phyloP scores from a whole-genome alignment of 2,113 vertebrate species.

The Verasper variegatus region DNA sequence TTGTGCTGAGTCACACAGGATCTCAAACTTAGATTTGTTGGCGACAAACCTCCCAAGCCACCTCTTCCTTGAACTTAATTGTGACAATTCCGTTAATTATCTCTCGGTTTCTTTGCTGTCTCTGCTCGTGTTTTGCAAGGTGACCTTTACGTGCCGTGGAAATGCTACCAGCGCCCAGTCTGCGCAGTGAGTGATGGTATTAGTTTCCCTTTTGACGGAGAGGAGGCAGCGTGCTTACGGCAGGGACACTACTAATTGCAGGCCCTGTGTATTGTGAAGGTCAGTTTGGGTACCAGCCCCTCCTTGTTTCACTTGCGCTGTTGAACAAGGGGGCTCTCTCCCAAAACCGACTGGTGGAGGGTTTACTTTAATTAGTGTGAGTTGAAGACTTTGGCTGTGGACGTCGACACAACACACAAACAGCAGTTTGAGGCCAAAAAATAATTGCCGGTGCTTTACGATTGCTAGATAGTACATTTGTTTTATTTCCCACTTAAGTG shows the following conservation, averaged over 20 bases:
- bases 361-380: constrained; percentile 69
- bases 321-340: constrained; percentile 55
- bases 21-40: constrained; percentile 42
- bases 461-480: constrained; percentile 26
- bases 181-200: constrained; percentile 67
- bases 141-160: constrained; percentile 79
- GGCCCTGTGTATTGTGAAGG: constrained; percentile 76
- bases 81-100: constrained; percentile 80
- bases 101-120: constrained; percentile 63
- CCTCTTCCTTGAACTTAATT: constrained; percentile 73
- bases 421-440: constrained; percentile 29
- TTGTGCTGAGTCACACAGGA: constrained; percentile 71
- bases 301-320: constrained; percentile 34
- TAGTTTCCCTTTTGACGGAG: constrained; percentile 69
- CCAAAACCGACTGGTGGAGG: constrained; percentile 28
- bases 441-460: constrained; percentile 58
- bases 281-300: constrained; percentile 51
- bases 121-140: constrained; percentile 63
- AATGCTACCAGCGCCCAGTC: constrained; percentile 73
- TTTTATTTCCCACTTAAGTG: constrained; percentile 25
- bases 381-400: constrained; percentile 55
- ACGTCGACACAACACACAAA: constrained; percentile 31
- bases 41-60: constrained; percentile 62
- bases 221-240: constrained; percentile 67
- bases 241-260: constrained; percentile 78